Evolutionary conservation across 2,888 invertebrate genomes (phyloP).

Genomic region (Phytoseiulus persimilis): DNA sequence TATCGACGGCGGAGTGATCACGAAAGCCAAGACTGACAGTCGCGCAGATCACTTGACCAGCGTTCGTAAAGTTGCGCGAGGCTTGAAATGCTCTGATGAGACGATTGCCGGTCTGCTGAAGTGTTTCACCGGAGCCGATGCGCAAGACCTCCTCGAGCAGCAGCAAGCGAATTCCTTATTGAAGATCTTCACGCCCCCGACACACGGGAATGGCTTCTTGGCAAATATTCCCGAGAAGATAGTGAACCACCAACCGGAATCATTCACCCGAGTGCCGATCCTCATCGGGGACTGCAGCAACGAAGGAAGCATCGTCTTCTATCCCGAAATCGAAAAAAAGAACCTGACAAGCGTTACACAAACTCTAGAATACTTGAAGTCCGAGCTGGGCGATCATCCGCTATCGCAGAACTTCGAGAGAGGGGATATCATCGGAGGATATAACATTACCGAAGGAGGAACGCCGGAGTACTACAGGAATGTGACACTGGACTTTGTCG

Average conservation of each 20-base stretch:
- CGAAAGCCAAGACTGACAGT: constrained; percentile 15
- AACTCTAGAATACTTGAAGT: neutral
- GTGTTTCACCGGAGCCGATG: neutral
- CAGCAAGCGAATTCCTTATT: constrained; percentile 9
- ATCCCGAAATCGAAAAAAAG: neutral
- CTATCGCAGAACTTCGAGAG: neutral
- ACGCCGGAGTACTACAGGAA: neutral
- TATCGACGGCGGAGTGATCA: constrained; percentile 9
- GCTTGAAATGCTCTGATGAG: constrained; percentile 12
- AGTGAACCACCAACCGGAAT: neutral
- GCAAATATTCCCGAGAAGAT: constrained; percentile 10
- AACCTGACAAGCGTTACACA: neutral
- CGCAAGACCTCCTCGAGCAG: neutral
- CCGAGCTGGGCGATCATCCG: neutral
- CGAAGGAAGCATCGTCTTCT: constrained; percentile 14
- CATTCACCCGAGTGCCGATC: constrained; percentile 10
- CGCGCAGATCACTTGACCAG: constrained; percentile 6
- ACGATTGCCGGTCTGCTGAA: neutral
- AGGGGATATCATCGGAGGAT: neutral
- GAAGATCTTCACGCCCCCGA: constrained; percentile 29
- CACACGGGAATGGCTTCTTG: constrained; percentile 6
- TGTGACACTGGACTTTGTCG: constrained; percentile 13
- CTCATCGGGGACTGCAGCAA: constrained; percentile 19
- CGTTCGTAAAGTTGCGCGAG: constrained; percentile 1
- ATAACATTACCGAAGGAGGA: constrained; percentile 13